Evolutionary conservation across 2,888 invertebrate species (phyloP).

Genomic region (Arrhopalites spinosus): DNA sequence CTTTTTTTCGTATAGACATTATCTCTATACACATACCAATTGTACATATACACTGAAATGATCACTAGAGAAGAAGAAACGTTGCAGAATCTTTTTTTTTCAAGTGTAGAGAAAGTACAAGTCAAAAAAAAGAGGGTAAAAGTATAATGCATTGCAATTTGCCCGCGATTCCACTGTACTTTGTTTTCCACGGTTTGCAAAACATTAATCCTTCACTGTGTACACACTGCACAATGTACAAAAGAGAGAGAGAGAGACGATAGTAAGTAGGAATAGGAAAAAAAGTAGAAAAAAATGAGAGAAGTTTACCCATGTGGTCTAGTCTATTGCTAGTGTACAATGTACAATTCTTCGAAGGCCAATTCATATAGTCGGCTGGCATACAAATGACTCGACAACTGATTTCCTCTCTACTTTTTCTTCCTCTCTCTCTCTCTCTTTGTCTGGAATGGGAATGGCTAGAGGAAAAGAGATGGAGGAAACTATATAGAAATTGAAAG

Average conservation of each 20-base stretch:
- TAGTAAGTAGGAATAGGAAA: not conserved
- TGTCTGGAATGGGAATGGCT: not conserved
- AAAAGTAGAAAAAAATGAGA: not conserved
- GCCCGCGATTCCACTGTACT: not conserved
- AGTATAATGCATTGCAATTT: not conserved
- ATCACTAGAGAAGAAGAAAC: too few relatives aligned
- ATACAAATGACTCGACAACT: slow-evolving; percentile 5
- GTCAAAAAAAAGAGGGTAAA: not conserved
- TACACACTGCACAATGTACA: not conserved
- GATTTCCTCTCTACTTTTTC: not conserved
- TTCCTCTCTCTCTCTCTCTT: slow-evolving; percentile 1
- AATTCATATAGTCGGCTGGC: not conserved
- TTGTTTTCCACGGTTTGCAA: slow-evolving; percentile 1
- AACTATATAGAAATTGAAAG: not conserved
- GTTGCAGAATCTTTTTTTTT: too few relatives aligned
- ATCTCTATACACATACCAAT: too few relatives aligned
- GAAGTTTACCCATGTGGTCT: not conserved
- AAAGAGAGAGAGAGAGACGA: not conserved
- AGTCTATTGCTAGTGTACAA: too few relatives aligned
- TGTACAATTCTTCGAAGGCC: not conserved
- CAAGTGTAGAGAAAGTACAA: too few relatives aligned
- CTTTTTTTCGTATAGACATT: too few relatives aligned
- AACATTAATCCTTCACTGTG: slow-evolving; percentile 4
- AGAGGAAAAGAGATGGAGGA: not conserved
- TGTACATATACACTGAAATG: too few relatives aligned